Base-by-base conservation (phyloP, 2,888 invertebrate species). In the Parnassius orleans region DNA sequence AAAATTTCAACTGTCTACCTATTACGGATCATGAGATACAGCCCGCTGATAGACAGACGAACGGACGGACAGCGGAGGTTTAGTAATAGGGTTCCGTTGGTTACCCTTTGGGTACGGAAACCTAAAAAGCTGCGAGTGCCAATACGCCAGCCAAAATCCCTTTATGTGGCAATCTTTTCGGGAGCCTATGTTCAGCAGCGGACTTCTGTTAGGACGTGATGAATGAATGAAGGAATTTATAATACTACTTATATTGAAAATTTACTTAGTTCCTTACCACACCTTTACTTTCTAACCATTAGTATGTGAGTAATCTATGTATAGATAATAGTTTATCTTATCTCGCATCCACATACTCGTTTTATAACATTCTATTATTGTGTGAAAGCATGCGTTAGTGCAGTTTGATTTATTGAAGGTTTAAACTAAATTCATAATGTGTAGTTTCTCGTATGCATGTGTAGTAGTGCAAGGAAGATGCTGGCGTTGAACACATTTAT, bases 391-490 rank as follows among this genome's bases (percentile, higher is more conserved):
- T 75, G 74, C 72, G 73, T 77, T 78, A 80, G 71, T 76, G 69
- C 73, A 72, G 57, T 69, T 66, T 61, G 69, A 52, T 19, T 63
- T 66, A 65, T 68, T 73, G 55, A n/a, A 5, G 41, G 19, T 9
- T 2, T 14, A 14, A 11, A 66, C 69, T 66, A 72, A 63, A 68
- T 69, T 66, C 78, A 84, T 78, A 83, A 87, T 86, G 87, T 78
- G 71, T 79, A 57, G 43, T 53, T 59, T 71, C 72, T 65, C 65
- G 66, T 63, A 68, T 66, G 51, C 62, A 33, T 54, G 66, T 66
- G 67, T 60, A 60, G 66, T 58, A 57, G 68, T 64, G 64, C 68
- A 70, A 72, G 65, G 72, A 77, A 81, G 76, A 90, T 90, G 48
- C 14, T 14, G 72, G 79, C 74, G 80, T 73, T 83, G 70, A 80